Base-by-base conservation (phyloP, 2,113 vertebrate genomes). In the Ophthalmolycus amberensis region DNA sequence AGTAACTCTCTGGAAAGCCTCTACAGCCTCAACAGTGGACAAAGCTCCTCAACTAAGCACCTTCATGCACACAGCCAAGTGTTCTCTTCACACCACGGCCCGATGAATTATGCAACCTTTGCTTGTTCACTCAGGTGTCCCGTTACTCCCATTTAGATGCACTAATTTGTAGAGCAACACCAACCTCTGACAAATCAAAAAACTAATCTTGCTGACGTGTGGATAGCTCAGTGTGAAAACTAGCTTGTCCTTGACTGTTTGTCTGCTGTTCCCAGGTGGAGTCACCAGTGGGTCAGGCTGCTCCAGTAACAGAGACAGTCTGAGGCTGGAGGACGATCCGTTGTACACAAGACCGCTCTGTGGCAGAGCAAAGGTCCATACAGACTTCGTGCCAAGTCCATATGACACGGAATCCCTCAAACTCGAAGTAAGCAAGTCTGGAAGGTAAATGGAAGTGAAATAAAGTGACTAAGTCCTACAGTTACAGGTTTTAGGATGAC, bases 401-500 rank as follows among this genome's bases (percentile, higher is more conserved):
- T 99, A 99, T 0, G 98, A 99, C 86, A 96, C 94, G 0, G 97
- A 99, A 58, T 99, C 97, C 10, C 96, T 99, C 72, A 97, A 95
- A 93, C 98, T 99, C 80, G 96, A 97, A 96, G 98, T 98, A 86
- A 82, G 34, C 58, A n/a, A 4, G 40, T 68, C 27, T 2, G 18
- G 3, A 70, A 40, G 29, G 8, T 15, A 7, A 62, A 67, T 62
- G 38, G 5, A 54, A 59, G 54, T 3, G 0, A 27, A 22, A 15
- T 32, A 37, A 82, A 42, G 22, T 2, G 16, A 20, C 15, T 60
- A 25, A 9, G 7, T 5, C 12, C 40, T 22, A 54, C 32, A 32
- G 0, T 18, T 15, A 15, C 8, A 37, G 20, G 16, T 25, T 25
- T 37, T 37, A 74, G n/a, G 76, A 38, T 37, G 54, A 50, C 48